Base-by-base conservation (phyloP, 2,888 invertebrate species). In the Podabrus alpinus region DNA sequence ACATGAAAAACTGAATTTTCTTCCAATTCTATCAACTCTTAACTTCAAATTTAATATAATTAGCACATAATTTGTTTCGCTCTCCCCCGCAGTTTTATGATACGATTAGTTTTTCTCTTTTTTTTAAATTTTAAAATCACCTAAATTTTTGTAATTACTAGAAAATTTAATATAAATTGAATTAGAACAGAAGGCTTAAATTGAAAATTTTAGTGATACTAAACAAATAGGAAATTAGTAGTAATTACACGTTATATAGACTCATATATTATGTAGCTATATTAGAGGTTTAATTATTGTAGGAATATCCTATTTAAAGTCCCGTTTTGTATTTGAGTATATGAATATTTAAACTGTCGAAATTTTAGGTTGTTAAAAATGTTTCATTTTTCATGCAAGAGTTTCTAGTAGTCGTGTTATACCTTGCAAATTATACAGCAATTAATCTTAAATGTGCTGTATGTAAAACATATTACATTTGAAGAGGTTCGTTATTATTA, bases 321-420 rank as follows among this genome's bases (percentile, higher is more conserved):
- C 62, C n/a, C 62, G 62, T 64, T 64, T 64, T 64, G 62, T 64
- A 64, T 64, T 64, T 64, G 62, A 64, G 69, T 21, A 60, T 69
- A 73, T 73, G 73, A 73, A 73, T 73, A 73, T 73, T 73, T 73
- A 73, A 73, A 66, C 16, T 21, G 59, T 66, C 60, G 69, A 73
- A 73, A 73, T 73, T 73, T 73, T 59, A 59, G 73, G 73, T 73
- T 73, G 73, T 67, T 73, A 25, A 73, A 73, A 59, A 59, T 69
- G 73, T 69, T 73, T 73, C 73, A 69, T 73, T 73, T 73, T 73
- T 73, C 73, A 69, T 73, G 69, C 73, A 73, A 66, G 69, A 59
- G 15, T 45, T 29, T 25, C 62, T 66, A 64, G 64, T 71, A 64
- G 60, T 29, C 29, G 29, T 60, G 64, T 15, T 64, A 69, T 21